These are phyloP conservation scores for Typhlichthys eigenmanni DNA, from an alignment of 2,797 vertebrate genomes.

Conservation along the genomic window DNA sequence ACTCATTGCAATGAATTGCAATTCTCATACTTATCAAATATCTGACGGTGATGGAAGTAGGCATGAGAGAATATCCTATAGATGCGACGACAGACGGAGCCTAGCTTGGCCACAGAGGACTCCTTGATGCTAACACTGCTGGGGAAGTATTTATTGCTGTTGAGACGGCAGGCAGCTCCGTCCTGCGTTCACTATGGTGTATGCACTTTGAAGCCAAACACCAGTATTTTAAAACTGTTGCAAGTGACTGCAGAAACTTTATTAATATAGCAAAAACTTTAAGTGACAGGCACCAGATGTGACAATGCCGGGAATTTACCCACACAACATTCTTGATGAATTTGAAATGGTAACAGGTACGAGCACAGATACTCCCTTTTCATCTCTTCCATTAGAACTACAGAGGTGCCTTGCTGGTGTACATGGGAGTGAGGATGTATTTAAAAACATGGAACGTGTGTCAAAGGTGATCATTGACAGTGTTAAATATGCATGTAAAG, in stretches of 20 bases:
- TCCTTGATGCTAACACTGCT: slow-evolving; percentile 99
- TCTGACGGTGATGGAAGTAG: slow-evolving; percentile 98
- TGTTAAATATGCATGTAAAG: slow-evolving; percentile 17
- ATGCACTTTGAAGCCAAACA: slow-evolving; percentile 35
- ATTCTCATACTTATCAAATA: slow-evolving; percentile 97
- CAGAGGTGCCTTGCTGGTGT: slow-evolving; percentile 11
- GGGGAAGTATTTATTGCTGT: slow-evolving; percentile 99
- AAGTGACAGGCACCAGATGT: slow-evolving; percentile 18
- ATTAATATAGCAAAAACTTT: slow-evolving; percentile 11
- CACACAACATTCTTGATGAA: slow-evolving; percentile 17
- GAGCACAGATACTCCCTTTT: background rate
- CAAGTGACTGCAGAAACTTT: slow-evolving; percentile 18
- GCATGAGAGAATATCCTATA: slow-evolving; percentile 99
- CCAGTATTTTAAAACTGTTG: slow-evolving; percentile 35
- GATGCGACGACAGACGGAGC: slow-evolving; percentile 97
- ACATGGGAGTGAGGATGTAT: slow-evolving; percentile 5
- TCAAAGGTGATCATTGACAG: slow-evolving; percentile 7
- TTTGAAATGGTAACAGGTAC: slow-evolving; percentile 21
- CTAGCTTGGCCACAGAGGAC: slow-evolving; percentile 98
- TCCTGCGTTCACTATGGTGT: slow-evolving; percentile 82
- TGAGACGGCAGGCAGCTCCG: slow-evolving; percentile 97
- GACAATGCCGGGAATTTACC: slow-evolving; percentile 30
- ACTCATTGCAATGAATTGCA: slow-evolving; percentile 16
- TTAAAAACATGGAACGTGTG: slow-evolving; percentile 14
- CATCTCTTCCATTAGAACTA: slow-evolving; percentile 7